Evolutionary conservation across 2,888 invertebrate genomes (phyloP).

Genomic region (Scaptomyza polygonia): DNA sequence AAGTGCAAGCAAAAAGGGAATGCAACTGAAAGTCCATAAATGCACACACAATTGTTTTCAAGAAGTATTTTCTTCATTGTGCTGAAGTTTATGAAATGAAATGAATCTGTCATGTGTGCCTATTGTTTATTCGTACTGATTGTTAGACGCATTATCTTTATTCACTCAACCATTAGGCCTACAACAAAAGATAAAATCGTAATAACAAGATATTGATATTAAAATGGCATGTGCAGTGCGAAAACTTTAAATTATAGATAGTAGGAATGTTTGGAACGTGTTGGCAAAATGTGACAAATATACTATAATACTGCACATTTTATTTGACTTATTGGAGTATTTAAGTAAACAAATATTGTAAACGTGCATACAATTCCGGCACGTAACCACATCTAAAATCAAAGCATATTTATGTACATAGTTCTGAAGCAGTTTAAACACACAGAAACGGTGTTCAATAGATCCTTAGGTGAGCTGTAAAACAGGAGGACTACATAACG

Average conservation of each 20-base stretch:
- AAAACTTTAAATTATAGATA: no score
- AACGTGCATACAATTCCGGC: background rate
- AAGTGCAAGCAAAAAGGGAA: background rate
- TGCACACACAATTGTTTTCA: background rate
- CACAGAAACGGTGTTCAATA: background rate
- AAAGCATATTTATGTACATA: background rate
- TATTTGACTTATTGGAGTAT: constrained; percentile 1
- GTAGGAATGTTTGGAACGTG: background rate
- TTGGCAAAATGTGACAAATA: background rate
- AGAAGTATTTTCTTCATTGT: background rate
- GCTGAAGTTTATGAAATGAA: no score
- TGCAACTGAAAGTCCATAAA: background rate
- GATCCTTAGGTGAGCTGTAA: background rate
- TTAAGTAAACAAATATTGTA: background rate
- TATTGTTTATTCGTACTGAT: background rate
- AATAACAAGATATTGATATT: background rate
- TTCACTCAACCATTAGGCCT: background rate
- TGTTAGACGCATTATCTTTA: background rate
- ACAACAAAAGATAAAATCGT: background rate
- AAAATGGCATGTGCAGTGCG: no score
- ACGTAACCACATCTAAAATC: background rate
- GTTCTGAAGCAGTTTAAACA: background rate
- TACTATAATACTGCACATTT: background rate
- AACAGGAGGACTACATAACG: background rate
- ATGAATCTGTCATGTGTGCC: background rate